Conservation (phyloP, 2,888 invertebrate genomes). For the Pseudococcus jackbeardsleyi region DNA sequence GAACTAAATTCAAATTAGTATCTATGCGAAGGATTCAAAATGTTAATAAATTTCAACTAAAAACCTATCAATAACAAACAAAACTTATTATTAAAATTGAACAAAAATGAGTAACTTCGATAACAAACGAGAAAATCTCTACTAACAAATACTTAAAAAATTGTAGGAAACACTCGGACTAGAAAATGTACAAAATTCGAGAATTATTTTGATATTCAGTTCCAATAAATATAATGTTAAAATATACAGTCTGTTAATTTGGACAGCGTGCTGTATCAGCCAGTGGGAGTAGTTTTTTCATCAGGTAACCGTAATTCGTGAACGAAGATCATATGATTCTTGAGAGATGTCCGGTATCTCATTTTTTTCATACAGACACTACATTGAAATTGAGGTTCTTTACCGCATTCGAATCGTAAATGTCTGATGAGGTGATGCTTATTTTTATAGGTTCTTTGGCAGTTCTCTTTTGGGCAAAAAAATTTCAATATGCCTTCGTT, state of each 20-base stretch:
- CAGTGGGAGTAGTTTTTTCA: not conserved
- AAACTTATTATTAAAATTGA: not conserved
- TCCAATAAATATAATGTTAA: not conserved
- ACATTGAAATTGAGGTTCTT: constrained; percentile 68
- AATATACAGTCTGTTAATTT: not conserved
- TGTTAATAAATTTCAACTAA: not conserved
- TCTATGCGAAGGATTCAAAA: not conserved
- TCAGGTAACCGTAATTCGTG: constrained; percentile 56
- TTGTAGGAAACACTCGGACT: not conserved
- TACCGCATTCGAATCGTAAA: constrained; percentile 68
- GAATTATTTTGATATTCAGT: not conserved
- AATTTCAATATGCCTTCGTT: constrained; percentile 53
- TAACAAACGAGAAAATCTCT: not conserved
- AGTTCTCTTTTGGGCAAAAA: constrained; percentile 59
- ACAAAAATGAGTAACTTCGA: not conserved
- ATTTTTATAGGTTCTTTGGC: constrained; percentile 58
- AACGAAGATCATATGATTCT: constrained; percentile 62
- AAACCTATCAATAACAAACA: not conserved
- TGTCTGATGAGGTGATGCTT: constrained; percentile 64
- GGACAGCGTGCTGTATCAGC: not conserved
- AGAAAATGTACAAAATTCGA: constrained; percentile 8
- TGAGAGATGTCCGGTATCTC: constrained; percentile 61
- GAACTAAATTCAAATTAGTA: too few relatives aligned
- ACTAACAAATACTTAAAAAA: not conserved
- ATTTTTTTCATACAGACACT: constrained; percentile 63